Evolutionary conservation across 2,888 invertebrate genomes (phyloP), one percentile per base, ranked within the genome.

Genomic region (Petrolisthes cinctipes): DNA sequence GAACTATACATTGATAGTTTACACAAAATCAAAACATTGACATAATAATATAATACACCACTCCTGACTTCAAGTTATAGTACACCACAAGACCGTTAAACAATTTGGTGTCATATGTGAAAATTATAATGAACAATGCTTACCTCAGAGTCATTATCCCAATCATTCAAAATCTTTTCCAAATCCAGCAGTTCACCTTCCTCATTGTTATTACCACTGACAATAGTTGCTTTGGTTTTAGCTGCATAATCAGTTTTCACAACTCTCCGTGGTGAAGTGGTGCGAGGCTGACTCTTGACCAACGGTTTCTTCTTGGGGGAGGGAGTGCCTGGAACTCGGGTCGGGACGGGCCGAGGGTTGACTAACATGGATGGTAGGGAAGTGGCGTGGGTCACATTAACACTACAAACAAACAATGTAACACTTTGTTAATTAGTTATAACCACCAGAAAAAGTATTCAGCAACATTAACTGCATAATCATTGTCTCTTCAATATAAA

Each of bases 271-370:
- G 85, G 88, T 4, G 85, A 82, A n/a, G 81, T 66, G 37, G 84
- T 76, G 51, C 82, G 57, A 17, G 61, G 6, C n/a, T 56, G 82
- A 9, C 71, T n/a, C 61, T 68, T 23, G 37, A n/a, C n/a, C 2
- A n/a, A 9, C 4, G 11, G 5, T 17, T 68, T 86, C 71, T 68
- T 82, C 17, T 66, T 76, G 17, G 88, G 88, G 4, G 88, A 88
- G n/a, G 83, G 83, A 23, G 68, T 85, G 68, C 54, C 23, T n/a
- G 82, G 82, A 14, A 88, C 82, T 20, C 88, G 61, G 9, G 88
- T 85, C 20, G 88, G 88, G 80, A 23, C 53, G 14, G 88, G 88
- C 5, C 82, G 75, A 53, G 85, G 85, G 20, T 66, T 85, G 17
- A 61, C 76, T 53, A 37, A 51, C 68, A 88, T 85, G 2, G 88